Evolutionary conservation across 2,113 vertebrate genomes (phyloP).

Genomic region (Psammodynastes pulverulentus): DNA sequence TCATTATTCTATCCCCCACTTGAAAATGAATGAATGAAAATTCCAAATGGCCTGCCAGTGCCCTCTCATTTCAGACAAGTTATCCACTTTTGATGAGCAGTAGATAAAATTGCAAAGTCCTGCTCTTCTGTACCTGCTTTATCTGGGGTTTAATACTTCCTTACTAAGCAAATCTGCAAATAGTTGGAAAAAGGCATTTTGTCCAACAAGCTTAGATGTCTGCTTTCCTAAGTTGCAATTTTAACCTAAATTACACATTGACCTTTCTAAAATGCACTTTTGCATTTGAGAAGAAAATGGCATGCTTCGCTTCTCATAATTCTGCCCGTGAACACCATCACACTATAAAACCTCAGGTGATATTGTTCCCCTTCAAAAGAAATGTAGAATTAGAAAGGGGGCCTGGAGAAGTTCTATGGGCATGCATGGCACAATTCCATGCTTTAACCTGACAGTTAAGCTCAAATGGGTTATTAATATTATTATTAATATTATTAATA

Average conservation of each 20-base stretch:
- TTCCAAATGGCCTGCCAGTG: background rate
- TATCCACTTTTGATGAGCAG: background rate
- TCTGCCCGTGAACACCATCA: background rate
- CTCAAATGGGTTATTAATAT: too few species aligned
- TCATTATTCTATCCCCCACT: background rate
- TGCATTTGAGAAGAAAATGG: background rate
- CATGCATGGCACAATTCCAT: background rate
- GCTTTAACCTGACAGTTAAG: too few species aligned
- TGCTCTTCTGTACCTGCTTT: background rate
- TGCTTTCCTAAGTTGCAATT: background rate
- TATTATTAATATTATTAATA: background rate
- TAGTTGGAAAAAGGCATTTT: background rate
- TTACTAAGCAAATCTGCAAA: background rate
- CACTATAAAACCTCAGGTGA: background rate
- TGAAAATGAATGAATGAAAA: background rate
- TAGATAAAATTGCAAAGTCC: background rate
- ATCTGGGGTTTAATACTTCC: background rate
- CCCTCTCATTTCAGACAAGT: background rate
- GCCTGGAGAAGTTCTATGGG: background rate
- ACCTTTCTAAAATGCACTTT: too few species aligned
- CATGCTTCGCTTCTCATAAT: background rate
- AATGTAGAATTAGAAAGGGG: background rate
- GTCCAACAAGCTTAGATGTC: background rate
- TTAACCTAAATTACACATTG: background rate
- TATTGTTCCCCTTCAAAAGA: background rate